These are phyloP conservation scores for Adelges cooleyi DNA, from an alignment of 1,140 invertebrate species.

Conservation along the genomic window DNA sequence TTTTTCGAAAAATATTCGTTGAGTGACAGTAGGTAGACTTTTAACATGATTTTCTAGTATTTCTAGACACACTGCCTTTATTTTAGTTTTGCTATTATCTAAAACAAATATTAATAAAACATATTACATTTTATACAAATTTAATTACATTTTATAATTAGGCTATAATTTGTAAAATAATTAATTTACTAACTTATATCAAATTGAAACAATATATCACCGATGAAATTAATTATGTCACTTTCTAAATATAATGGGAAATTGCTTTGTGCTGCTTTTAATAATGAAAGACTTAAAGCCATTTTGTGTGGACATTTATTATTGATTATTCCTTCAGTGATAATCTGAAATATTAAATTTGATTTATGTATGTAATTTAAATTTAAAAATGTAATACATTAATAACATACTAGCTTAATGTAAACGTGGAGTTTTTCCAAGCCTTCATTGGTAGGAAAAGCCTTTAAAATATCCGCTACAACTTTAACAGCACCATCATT, in stretches of 20 bases:
- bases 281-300: neutral
- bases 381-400: neutral
- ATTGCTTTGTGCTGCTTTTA: neutral
- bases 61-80: slow-evolving; percentile 7
- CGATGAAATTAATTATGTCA: neutral
- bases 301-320: slow-evolving; percentile 6
- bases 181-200: slow-evolving; percentile 6
- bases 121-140: too few relatives aligned
- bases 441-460: neutral
- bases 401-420: neutral
- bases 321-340: neutral
- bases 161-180: too few relatives aligned
- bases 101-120: neutral
- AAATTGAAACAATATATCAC: slow-evolving; percentile 20
- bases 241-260: slow-evolving; percentile 3
- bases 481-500: slow-evolving; percentile 12
- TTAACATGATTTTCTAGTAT: slow-evolving; percentile 19
- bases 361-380: neutral
- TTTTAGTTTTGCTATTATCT: neutral
- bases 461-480: neutral
- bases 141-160: too few relatives aligned
- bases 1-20: slow-evolving; percentile 23
- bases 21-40: neutral
- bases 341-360: neutral
- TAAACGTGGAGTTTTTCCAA: slow-evolving; percentile 8